These are phyloP conservation scores for Paradisaea rubra DNA, from an alignment of 2,113 vertebrate species.

Conservation along the genomic window DNA sequence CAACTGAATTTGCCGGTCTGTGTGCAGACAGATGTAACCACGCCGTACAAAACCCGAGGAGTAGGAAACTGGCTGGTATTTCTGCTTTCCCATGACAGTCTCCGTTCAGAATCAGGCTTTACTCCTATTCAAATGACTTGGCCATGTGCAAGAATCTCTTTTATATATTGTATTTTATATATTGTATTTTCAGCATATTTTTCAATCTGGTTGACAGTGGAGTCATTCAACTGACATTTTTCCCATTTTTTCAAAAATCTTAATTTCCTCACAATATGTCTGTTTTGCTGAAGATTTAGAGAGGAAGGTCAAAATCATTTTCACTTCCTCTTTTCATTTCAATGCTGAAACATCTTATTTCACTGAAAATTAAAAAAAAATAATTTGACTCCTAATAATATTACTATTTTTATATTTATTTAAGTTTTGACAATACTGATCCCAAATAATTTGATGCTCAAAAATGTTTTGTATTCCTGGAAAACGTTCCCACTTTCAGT, in stretches of 20 bases:
- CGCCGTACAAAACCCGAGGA: accelerated
- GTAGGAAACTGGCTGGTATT: neutral
- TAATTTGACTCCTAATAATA: neutral
- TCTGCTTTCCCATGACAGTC: neutral
- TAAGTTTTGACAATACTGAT: neutral
- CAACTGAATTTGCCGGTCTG: neutral
- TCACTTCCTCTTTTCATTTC: neutral
- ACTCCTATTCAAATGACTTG: neutral
- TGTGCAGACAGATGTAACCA: neutral
- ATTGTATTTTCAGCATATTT: neutral
- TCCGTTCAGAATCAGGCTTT: neutral
- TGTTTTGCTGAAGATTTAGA: neutral
- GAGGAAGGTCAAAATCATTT: neutral
- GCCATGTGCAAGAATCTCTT: neutral
- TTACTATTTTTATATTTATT: neutral
- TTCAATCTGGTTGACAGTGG: neutral
- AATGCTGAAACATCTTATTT: neutral
- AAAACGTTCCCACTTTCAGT: neutral
- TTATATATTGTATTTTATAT: neutral
- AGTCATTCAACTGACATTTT: neutral
- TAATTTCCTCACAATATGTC: neutral
- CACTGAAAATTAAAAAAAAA: neutral
- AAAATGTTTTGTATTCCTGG: neutral
- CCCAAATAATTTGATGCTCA: neutral
- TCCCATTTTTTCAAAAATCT: neutral